Evolutionary conservation across 2,113 vertebrate genomes (phyloP).

Genomic region (Macrotis lagotis): DNA sequence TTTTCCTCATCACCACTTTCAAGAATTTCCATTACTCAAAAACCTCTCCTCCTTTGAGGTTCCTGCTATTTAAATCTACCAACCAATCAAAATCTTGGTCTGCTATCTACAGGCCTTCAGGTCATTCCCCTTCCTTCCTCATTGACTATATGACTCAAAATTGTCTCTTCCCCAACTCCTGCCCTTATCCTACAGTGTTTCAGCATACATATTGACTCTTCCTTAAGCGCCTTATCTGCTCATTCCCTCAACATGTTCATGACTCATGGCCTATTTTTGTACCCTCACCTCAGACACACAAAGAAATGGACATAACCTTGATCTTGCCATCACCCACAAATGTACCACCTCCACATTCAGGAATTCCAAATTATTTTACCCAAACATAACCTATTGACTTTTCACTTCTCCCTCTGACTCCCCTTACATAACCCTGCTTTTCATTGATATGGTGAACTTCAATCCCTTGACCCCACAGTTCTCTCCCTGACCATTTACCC

Average conservation of each 20-base stretch:
- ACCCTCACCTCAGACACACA: background rate
- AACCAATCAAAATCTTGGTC: background rate
- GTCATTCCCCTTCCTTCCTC: too few relatives aligned
- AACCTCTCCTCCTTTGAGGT: background rate
- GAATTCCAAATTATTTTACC: too few relatives aligned
- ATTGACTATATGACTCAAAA: background rate
- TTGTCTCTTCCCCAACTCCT: background rate
- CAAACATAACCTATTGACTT: too few relatives aligned
- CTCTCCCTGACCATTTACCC: too few relatives aligned
- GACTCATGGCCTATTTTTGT: background rate
- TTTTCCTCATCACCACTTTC: background rate
- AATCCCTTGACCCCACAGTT: too few relatives aligned
- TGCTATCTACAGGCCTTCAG: background rate
- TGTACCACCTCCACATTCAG: background rate
- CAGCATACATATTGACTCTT: background rate
- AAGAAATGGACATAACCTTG: background rate
- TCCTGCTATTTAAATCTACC: background rate
- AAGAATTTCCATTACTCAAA: background rate
- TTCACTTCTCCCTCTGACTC: too few relatives aligned
- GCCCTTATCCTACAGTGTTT: too few relatives aligned
- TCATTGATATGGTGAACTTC: too few relatives aligned
- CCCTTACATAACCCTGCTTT: too few relatives aligned
- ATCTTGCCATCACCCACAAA: too few relatives aligned
- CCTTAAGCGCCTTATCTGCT: too few relatives aligned
- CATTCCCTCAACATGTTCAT: background rate